Evolutionary conservation across 2,113 vertebrate genomes (phyloP), one percentile per base, ranked within the genome.

Genomic region (Loxodonta africana): DNA sequence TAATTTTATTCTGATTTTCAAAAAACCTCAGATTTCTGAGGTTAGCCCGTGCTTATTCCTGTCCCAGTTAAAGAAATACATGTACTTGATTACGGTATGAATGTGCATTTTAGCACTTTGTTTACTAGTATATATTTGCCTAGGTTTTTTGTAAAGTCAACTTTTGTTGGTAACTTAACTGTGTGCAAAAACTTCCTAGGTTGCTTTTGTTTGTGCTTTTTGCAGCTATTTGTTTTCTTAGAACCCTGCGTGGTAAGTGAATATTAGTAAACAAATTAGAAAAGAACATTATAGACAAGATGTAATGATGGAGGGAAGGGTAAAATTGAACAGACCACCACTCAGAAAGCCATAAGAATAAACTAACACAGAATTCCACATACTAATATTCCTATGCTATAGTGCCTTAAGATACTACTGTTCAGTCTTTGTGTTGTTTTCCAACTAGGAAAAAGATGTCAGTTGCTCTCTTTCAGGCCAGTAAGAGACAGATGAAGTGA

Each of bases 401-500:
- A 15, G 28, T 37, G 33, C 10, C 15, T 18, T 77, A 82, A 48
- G 44, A 73, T 41, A 65, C 20, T 65, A 23, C 53, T 83, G 48
- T 76, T 95, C 28, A 51, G 57, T 60, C 37, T 90, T 93, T 81
- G 76, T 88, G 0, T 25, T 51, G 94, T 94, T 78, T 86, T 41
- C 78, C 41, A 63, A 87, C 37, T 23, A 94, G 78, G 65, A 53
- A 82, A 88, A 96, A 87, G 20, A 12, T 73, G 30, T 30, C 41
- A 81, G 41, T 82, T 60, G 33, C 88, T 93, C 18, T 83, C 12
- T 83, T 77, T 95, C 21, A 67, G 60, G 48, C 44, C 78, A 57
- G 1, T 78, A 41, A 74, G 28, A 97, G 83, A 94, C 76, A 95
- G 57, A 73, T 94, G 23, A 53, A 76, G n/a, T 80, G 74, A 84